Conservation (phyloP, 1,140 invertebrate species). For the Solen grandis region DNA sequence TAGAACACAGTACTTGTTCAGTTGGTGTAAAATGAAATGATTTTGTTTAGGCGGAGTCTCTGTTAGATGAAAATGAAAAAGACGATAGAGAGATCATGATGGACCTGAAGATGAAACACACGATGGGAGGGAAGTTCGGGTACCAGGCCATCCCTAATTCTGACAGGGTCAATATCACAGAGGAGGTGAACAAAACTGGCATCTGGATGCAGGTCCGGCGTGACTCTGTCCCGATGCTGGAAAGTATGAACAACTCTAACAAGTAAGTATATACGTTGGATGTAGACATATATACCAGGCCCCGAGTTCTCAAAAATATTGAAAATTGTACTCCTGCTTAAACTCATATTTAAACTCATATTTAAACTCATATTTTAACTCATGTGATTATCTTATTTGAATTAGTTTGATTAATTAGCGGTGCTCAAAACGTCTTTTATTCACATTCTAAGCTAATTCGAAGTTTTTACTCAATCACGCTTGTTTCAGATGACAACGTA, state of each 20-base stretch:
- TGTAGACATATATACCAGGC: too few species aligned
- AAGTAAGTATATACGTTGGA: conserved; percentile 50
- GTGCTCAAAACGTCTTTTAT: too few species aligned
- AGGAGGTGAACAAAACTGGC: conserved; percentile 74
- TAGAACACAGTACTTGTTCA: too few species aligned
- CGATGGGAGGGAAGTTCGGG: conserved; percentile 54
- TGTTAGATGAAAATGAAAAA: conserved; percentile 51
- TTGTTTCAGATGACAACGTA: too few species aligned
- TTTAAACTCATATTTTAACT: too few species aligned
- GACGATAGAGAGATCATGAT: conserved; percentile 56
- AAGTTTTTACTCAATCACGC: too few species aligned
- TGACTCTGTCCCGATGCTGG: conserved; percentile 52
- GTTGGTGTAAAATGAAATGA: background rate
- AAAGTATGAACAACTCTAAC: conserved; percentile 29
- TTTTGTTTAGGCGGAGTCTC: conserved; percentile 43
- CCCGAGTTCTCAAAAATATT: too few species aligned
- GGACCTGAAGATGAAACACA: conserved; percentile 62
- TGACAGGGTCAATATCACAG: conserved; percentile 74
- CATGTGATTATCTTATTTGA: too few species aligned
- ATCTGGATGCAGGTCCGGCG: conserved; percentile 74
- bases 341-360: too few species aligned
- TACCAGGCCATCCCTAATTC: conserved; percentile 52
- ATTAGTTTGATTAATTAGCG: too few species aligned
- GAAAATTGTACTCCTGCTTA: too few species aligned
- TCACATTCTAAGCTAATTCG: too few species aligned